Percentiles rank a stretch among this genome's conserved stretches.
phyloP scores from a whole-genome alignment of 2,797 vertebrate genomes.

The Phalloptychus januarius region DNA sequence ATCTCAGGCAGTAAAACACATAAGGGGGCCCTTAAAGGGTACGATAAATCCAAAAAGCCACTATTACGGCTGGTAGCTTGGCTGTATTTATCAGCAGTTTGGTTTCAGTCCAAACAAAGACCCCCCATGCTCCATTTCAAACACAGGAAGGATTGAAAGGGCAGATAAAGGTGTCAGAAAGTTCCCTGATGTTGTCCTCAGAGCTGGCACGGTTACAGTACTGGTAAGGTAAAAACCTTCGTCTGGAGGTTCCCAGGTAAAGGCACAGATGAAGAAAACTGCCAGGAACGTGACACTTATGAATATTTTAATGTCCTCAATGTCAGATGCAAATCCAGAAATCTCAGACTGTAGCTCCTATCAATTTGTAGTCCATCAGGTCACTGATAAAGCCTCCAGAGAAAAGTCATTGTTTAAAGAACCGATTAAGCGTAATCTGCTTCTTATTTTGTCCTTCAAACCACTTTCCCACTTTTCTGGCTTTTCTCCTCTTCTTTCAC shows the following conservation, averaged over 20 bases:
- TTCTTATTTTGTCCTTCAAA: slow-evolving; percentile 22
- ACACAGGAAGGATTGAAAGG: slow-evolving; percentile 34
- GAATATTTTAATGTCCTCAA: slow-evolving; percentile 64
- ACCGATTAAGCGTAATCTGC: slow-evolving; percentile 21
- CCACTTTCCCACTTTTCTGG: slow-evolving; percentile 5
- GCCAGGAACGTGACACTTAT: slow-evolving; percentile 49
- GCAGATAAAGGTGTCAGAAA: slow-evolving; percentile 32
- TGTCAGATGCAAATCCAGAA: slow-evolving; percentile 61
- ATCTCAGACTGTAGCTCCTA: slow-evolving; percentile 47
- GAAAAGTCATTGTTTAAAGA: slow-evolving; percentile 40
- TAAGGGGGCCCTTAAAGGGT: slow-evolving; percentile 51
- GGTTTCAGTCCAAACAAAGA: slow-evolving; percentile 53
- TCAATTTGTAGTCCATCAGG: slow-evolving; percentile 43
- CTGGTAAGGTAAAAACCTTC: slow-evolving; percentile 10
- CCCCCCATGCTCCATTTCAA: slow-evolving; percentile 50
- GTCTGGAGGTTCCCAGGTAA: slow-evolving; percentile 22
- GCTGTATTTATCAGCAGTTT: slow-evolving; percentile 18
- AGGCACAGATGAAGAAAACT: slow-evolving; percentile 41
- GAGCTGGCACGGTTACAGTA: slow-evolving; percentile 16
- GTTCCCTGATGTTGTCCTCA: slow-evolving; percentile 39
- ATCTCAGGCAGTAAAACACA: slow-evolving; percentile 82
- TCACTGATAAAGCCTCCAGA: slow-evolving; percentile 48
- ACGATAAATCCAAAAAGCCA: slow-evolving; percentile 31
- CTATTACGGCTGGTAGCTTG: slow-evolving; percentile 21
- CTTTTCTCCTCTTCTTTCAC: slow-evolving; percentile 38